Evolutionary conservation across 92 coral and sea anemone species (phyloP).

Genomic region (Blastomussa wellsi): DNA sequence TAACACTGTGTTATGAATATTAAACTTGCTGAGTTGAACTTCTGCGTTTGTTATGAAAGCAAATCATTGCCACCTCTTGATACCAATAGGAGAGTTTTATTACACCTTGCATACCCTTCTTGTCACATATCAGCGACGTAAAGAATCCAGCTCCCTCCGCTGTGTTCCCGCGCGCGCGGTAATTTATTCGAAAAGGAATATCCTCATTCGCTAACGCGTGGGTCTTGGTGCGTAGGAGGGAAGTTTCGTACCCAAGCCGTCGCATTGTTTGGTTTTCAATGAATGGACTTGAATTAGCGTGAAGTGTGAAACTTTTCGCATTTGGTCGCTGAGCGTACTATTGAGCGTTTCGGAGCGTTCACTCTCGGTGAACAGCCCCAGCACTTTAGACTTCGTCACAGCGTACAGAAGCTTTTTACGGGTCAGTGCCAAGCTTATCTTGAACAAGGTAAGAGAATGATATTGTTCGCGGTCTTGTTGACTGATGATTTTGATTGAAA

Average conservation of each 20-base stretch:
- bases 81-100: background rate
- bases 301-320: constrained; percentile 64
- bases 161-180: constrained; percentile 34
- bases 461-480: constrained; percentile 34
- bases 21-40: constrained; percentile 27
- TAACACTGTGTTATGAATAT: constrained; percentile 38
- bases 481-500: constrained; percentile 24
- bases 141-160: background rate
- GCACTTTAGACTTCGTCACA: constrained; percentile 13
- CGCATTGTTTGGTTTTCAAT: constrained; percentile 79
- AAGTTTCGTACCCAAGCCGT: constrained; percentile 66
- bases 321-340: constrained; percentile 51
- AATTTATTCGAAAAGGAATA: constrained; percentile 39
- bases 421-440: constrained; percentile 26
- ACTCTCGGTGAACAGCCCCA: constrained; percentile 11
- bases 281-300: constrained; percentile 89
- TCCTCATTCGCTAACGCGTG: constrained; percentile 49
- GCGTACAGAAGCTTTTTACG: background rate
- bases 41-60: constrained; percentile 39
- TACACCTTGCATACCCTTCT: background rate
- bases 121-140: background rate
- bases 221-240: constrained; percentile 51
- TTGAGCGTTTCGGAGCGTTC: constrained; percentile 59
- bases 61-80: constrained; percentile 40
- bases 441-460: constrained; percentile 31